Evolutionary conservation across 2,797 vertebrate genomes (phyloP).

Genomic region (Hippoglossus hippoglossus): DNA sequence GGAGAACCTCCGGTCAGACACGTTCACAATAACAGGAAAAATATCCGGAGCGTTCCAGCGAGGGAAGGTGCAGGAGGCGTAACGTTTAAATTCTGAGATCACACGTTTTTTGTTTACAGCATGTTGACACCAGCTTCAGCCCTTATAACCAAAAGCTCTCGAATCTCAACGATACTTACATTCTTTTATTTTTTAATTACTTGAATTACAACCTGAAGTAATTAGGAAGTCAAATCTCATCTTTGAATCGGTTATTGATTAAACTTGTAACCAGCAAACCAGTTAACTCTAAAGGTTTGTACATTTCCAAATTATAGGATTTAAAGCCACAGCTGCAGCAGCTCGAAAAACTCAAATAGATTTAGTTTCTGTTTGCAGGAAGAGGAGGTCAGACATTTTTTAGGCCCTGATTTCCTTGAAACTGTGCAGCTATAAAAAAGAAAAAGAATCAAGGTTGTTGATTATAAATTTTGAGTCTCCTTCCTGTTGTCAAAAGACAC

Average conservation of each 20-base stretch:
- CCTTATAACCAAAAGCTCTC: too few relatives aligned
- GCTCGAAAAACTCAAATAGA: too few relatives aligned
- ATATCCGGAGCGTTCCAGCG: too few relatives aligned
- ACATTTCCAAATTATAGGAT: not conserved
- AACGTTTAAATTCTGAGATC: too few relatives aligned
- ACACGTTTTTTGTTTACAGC: too few relatives aligned
- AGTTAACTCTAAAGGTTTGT: not conserved
- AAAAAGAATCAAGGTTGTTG: slow-evolving; percentile 47
- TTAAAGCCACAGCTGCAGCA: not conserved
- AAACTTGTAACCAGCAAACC: too few relatives aligned
- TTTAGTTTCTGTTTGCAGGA: slow-evolving; percentile 19
- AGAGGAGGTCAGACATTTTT: slow-evolving; percentile 10
- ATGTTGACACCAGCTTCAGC: too few relatives aligned
- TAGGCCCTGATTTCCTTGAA: slow-evolving; percentile 39
- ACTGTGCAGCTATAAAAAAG: slow-evolving; percentile 17
- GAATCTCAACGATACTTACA: too few relatives aligned
- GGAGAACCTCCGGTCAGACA: too few relatives aligned
- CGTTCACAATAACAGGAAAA: too few relatives aligned
- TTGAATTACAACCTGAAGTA: not conserved
- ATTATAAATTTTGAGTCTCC: slow-evolving; percentile 46
- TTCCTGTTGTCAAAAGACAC: slow-evolving; percentile 55
- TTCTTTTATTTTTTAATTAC: too few relatives aligned
- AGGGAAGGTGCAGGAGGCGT: too few relatives aligned
- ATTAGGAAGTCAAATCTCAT: not conserved
- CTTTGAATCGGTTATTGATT: not conserved